Evolutionary conservation across 1,140 invertebrate genomes (phyloP), one percentile per base, ranked within the genome.

Genomic region (Lordiphosa stackelbergi): DNA sequence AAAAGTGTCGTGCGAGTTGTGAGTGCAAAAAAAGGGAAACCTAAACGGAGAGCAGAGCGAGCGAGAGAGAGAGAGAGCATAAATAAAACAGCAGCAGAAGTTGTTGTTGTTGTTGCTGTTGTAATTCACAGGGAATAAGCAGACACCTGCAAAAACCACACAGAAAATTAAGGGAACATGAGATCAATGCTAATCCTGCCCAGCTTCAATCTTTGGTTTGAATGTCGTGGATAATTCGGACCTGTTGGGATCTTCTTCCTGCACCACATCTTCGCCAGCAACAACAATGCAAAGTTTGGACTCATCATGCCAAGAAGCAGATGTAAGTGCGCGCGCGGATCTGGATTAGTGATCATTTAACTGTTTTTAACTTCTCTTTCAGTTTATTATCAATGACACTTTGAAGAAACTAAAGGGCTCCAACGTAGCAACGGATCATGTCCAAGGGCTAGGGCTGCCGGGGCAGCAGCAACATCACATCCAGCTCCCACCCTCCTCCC

Each of bases 281-380:
- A 84, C 79, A 90, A 90, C 87, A 85, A 91, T 91, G 90, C 90
- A 90, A 90, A 90, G 90, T 86, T 88, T 90, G 89, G 90, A 90
- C 86, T 90, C 89, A 85, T 89, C 89, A 89, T 90, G 89, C 89
- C 89, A 91, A 88, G 90, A 91, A 89, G 90, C 90, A 89, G 90
- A 91, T 87, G 90, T 91, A 87, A 88, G 90, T 89, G 56, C 53
- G 3, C 24, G 5, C 4, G 36, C 49, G 13, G 19, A 22, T 51
- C 36, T 22, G 6, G 1, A 48, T 24, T 6, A 9, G 1, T 10
- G n/a, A 40, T 42, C 38, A 31, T 54, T 45, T 12, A 4, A 19
- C 6, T n/a, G 9, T 36, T 3, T 55, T 34, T 38, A 43, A 5
- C 28, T 53, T 43, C 35, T 8, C 16, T 49, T 43, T 5, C 52